Evolutionary conservation across 1,140 invertebrate species (phyloP).

Genomic region (Teleopsis dalmanni): DNA sequence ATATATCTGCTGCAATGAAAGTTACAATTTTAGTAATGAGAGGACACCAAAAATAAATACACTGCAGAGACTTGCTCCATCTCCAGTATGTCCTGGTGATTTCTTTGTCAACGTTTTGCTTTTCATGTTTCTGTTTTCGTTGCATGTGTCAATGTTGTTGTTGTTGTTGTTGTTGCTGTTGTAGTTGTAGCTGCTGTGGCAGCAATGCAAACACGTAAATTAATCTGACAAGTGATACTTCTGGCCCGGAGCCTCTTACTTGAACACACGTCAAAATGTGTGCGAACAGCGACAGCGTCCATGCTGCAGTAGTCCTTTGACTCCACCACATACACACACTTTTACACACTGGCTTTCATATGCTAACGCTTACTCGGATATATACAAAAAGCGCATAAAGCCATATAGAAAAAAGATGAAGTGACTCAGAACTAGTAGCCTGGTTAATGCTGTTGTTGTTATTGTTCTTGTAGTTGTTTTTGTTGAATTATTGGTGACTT

Average conservation of each 20-base stretch:
- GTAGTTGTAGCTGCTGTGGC: slow-evolving; percentile 6
- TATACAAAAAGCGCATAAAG: no score
- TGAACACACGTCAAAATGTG: no score
- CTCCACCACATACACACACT: no score
- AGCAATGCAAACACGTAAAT: slow-evolving; percentile 15
- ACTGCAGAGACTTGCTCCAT: background rate
- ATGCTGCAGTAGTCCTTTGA: no score
- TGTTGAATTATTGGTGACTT: no score
- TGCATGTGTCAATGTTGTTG: background rate
- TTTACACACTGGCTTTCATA: no score
- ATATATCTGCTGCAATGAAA: background rate
- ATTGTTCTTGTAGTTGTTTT: no score
- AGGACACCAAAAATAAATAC: background rate
- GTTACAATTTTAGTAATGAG: background rate
- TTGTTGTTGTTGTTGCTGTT: slow-evolving; percentile 3
- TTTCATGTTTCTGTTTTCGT: background rate
- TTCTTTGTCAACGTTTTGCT: slow-evolving; percentile 9
- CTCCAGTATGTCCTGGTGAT: background rate
- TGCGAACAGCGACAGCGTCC: no score
- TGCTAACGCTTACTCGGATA: no score
- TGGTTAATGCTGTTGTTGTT: no score
- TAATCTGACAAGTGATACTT: slow-evolving; percentile 17
- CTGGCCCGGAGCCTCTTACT: slow-evolving; percentile 14
- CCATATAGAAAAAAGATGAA: no score
- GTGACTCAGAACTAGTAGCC: no score